Evolutionary conservation across 2,797 vertebrate genomes (phyloP).

Genomic region (Cuculus canorus): DNA sequence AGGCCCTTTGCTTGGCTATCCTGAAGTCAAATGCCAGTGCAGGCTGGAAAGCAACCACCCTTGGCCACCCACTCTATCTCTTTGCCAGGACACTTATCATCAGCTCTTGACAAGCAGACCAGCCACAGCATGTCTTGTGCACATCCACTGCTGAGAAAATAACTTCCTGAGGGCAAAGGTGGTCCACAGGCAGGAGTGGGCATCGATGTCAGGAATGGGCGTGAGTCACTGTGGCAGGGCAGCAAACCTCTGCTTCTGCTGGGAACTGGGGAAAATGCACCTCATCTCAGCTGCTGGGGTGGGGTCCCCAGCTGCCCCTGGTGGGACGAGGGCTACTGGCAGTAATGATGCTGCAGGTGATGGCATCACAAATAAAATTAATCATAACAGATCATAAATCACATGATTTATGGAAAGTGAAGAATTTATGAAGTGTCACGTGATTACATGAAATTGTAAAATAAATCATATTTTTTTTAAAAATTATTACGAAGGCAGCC

Average conservation of each 20-base stretch:
- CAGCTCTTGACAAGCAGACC: accelerated
- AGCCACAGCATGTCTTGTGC: neutral
- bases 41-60: neutral
- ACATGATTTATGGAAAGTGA: neutral
- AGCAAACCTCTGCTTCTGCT: neutral
- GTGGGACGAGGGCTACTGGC: neutral
- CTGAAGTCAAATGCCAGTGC: neutral
- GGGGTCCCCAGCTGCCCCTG: neutral
- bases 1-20: neutral
- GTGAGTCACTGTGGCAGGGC: neutral
- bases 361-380: neutral
- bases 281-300: accelerated
- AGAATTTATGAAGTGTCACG: neutral
- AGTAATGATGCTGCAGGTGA: neutral
- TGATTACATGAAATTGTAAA: neutral
- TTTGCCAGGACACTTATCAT: neutral
- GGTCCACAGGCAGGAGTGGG: neutral
- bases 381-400: neutral
- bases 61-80: accelerated
- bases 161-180: neutral
- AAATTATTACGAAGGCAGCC: neutral
- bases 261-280: neutral
- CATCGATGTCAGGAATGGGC: accelerated
- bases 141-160: neutral
- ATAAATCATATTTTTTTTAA: neutral